Base-by-base conservation (phyloP, 92 coral and sea anemone species). In the Metridium senile region DNA sequence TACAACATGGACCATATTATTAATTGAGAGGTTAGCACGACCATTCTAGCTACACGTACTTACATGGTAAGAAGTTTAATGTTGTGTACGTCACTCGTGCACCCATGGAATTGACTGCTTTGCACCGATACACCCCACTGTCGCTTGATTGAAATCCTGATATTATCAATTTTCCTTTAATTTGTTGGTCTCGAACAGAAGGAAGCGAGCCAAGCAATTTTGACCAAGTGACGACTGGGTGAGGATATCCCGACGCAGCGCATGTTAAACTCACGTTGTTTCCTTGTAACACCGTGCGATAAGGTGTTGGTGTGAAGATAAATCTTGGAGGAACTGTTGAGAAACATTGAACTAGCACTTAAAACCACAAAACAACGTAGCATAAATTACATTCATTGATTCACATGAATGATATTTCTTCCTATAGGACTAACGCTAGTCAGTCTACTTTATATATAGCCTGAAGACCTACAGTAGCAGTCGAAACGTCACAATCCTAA, bases 1-100 rank as follows among this genome's bases (percentile, higher is more conserved):
- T 1, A 7, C 9, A 19, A 26, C 16, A 22, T 26, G 49, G 49
- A 39, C 6, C 49, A 4, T 39, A 39, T 39, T 6, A 6, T 39
- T 39, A 13, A 39, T 13, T 39, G 13, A 39, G 13, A 76, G 77
- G 16, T 76, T 76, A 34, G 9, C 1, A 54, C 68, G 76, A 59
- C 30, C 65, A 7, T 9, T 26, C 26, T 39, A 39, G 49, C 49
- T 4, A 6, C 6, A 39, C 13, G 13, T 39, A 39, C 49, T 39
- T 39, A 39, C 49, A 39, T 4, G 49, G 6, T 54, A 19, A 17
- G 18, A 18, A 22, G 17, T 54, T 10, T 19, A 54, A 54, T 54
- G 59, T 9, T 21, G 59, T 54, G 23, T 54, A 20, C 3, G 25
- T 16, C 17, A 19, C 17, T 13, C 3, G 4, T 20, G 4, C 25